Base-by-base conservation (phyloP, 2,113 vertebrate genomes). In the Crotalus tigris region DNA sequence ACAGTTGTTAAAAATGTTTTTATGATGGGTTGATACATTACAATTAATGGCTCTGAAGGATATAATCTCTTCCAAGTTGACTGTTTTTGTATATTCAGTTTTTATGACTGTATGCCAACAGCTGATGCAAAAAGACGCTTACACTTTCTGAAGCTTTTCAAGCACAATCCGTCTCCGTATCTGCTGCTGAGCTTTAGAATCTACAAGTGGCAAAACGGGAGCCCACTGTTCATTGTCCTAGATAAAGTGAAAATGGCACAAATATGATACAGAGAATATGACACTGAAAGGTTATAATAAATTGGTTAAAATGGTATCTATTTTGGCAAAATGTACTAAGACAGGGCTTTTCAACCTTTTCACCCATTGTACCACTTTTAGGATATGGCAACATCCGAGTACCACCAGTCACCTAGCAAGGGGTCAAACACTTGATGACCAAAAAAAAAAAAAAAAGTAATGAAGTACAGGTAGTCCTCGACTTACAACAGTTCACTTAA, bases 101-200 rank as follows among this genome's bases (percentile, higher is more conserved):
- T 86, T 85, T 87, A 93, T 89, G 75, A 93, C 94, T 91, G 69
- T 59, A 88, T 13, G 64, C 29, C 85, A 93, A 93, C 90, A 53
- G 39, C 39, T n/a, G 33, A 53, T 1, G 91, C 75, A 12, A n/a
- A 93, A 92, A 24, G 3, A 94, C 95, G 98, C 98, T 95, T 94
- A 99, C 99, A 95, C 97, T 97, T 98, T 98, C 92, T 94, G 98
- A 93, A 99, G 97, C 92, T 98, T 99, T 97, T 99, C 99, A 96
- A 99, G 98, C 33, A 98, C 97, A 0, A 99, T 99, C 90, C 98
- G 96, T 96, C 97, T 99, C 97, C 98, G 99, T 94, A 99, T 99
- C 95, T 98, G 96, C 88, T 98, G 98, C 97, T 99, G 99, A 94
- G 99, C 98, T 46, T 97, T 97, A 92, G 98, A 99, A 97, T 99